A percentile compares a stretch with the other conserved stretches of the same genome.
phyloP scores from a whole-genome alignment of 2,113 vertebrate genomes.

The Orthonyx spaldingii region DNA sequence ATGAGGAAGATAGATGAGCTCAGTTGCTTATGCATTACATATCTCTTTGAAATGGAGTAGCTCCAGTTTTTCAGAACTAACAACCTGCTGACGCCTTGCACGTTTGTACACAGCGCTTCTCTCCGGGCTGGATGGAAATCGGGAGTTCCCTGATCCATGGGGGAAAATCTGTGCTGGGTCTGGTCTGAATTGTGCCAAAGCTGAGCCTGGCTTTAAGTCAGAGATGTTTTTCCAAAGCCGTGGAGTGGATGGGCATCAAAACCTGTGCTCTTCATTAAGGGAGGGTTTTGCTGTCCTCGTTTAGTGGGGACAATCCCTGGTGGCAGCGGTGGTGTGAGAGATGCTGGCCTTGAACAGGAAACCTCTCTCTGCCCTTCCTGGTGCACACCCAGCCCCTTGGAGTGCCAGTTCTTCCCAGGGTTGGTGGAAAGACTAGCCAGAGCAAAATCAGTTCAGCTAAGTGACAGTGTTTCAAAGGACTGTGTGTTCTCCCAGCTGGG shows the following conservation, averaged over 20 bases:
- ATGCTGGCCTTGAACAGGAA: background rate
- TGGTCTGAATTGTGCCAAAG: background rate
- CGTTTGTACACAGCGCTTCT: background rate
- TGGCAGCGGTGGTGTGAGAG: background rate
- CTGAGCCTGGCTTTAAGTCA: background rate
- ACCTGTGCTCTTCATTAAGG: background rate
- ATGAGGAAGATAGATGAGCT: constrained; percentile 1
- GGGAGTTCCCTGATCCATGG: background rate
- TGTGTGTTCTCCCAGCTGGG: background rate
- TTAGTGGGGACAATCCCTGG: background rate
- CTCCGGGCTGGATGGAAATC: background rate
- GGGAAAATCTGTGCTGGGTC: background rate
- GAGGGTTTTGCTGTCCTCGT: background rate
- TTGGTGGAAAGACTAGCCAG: background rate
- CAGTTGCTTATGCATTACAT: background rate
- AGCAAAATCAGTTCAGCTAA: background rate
- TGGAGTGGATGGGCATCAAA: background rate
- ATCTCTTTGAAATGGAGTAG: constrained; percentile 21
- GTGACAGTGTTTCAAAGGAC: background rate
- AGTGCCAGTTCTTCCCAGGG: fast-evolving
- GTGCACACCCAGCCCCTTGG: background rate
- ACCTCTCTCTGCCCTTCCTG: fast-evolving
- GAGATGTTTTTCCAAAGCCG: background rate
- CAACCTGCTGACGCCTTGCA: fast-evolving
- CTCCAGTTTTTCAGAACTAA: background rate